Conservation (phyloP, 1,140 invertebrate genomes). For the Colletes gigas region DNA sequence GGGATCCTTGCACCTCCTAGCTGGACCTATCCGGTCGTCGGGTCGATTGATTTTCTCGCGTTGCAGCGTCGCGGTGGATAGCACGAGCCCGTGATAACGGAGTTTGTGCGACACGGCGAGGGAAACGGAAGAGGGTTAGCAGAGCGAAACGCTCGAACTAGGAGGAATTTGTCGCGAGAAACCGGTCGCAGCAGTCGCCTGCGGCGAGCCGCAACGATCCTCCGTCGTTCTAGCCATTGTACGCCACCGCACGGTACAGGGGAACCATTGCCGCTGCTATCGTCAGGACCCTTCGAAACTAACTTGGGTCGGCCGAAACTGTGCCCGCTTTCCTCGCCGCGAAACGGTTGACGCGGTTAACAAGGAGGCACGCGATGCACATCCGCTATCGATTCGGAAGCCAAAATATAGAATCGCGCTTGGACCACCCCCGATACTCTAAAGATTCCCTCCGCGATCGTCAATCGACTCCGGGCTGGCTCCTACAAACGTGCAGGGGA, state of each 20-base stretch:
- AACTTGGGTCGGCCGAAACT: slow-evolving; percentile 61
- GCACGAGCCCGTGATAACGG: slow-evolving; percentile 5
- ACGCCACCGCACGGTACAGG: slow-evolving; percentile 55
- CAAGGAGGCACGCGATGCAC: slow-evolving; percentile 57
- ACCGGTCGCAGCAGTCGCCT: slow-evolving; percentile 78
- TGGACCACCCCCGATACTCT: too few species aligned
- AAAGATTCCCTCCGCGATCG: too few species aligned
- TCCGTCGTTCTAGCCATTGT: slow-evolving; percentile 67
- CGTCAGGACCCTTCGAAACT: slow-evolving; percentile 61
- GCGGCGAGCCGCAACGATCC: slow-evolving; percentile 78
- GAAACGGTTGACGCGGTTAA: slow-evolving; percentile 58
- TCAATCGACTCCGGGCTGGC: too few species aligned
- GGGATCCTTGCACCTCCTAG: slow-evolving; percentile 24
- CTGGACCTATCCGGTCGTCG: slow-evolving; percentile 19
- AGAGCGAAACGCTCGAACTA: slow-evolving; percentile 37
- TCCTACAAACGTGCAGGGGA: too few species aligned
- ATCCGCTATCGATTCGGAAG: slow-evolving; percentile 52
- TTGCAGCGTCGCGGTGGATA: background rate
- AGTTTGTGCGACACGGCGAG: background rate
- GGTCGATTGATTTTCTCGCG: slow-evolving; percentile 78
- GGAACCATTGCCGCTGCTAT: slow-evolving; percentile 48
- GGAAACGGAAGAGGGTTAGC: slow-evolving; percentile 26
- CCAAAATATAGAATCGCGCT: slow-evolving; percentile 23
- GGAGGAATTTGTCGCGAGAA: slow-evolving; percentile 68
- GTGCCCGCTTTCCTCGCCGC: slow-evolving; percentile 53